A percentile compares a stretch with the other conserved stretches of the same genome.
Evolutionary conservation across 2,797 vertebrate genomes (phyloP).

Genomic region (Enteromius thamalakanensis): DNA sequence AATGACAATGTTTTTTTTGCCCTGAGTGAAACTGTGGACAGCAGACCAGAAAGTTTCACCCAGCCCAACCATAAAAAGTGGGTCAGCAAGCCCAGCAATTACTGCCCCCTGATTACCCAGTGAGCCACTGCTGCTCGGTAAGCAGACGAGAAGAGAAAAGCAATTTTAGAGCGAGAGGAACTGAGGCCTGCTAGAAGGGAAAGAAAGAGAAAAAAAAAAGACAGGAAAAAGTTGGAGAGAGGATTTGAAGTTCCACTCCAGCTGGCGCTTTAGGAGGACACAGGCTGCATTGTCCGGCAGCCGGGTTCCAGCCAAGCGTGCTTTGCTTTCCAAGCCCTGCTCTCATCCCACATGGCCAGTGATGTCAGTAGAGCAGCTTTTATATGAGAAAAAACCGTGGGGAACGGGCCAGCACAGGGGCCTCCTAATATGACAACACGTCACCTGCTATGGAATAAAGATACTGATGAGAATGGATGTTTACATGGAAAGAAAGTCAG

Average conservation of each 20-base stretch:
- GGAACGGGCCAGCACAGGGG: conserved; percentile 18
- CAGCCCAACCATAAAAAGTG: conserved; percentile 24
- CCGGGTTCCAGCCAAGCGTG: conserved; percentile 60
- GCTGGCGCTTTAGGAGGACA: conserved; percentile 66
- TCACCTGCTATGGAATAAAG: conserved; percentile 8
- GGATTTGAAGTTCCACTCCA: conserved; percentile 66
- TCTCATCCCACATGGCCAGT: conserved; percentile 58
- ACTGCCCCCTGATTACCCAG: conserved; percentile 54
- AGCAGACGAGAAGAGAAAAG: conserved; percentile 46
- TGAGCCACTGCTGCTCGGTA: conserved; percentile 33
- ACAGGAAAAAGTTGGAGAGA: conserved; percentile 56
- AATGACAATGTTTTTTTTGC: background rate
- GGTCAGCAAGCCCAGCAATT: conserved; percentile 46
- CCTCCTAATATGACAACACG: conserved; percentile 24
- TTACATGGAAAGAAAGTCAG: conserved; percentile 9
- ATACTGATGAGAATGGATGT: background rate
- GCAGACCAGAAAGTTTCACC: conserved; percentile 17
- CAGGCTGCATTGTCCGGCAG: conserved; percentile 66
- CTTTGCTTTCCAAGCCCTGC: conserved; percentile 55
- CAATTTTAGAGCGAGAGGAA: conserved; percentile 50
- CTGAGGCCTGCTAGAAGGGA: conserved; percentile 40
- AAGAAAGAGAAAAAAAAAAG: background rate
- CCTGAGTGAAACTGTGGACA: background rate
- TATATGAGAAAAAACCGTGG: conserved; percentile 19
- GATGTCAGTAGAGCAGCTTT: conserved; percentile 61